Evolutionary conservation across 2,113 vertebrate genomes (phyloP).

Genomic region (Lutjanus erythropterus): DNA sequence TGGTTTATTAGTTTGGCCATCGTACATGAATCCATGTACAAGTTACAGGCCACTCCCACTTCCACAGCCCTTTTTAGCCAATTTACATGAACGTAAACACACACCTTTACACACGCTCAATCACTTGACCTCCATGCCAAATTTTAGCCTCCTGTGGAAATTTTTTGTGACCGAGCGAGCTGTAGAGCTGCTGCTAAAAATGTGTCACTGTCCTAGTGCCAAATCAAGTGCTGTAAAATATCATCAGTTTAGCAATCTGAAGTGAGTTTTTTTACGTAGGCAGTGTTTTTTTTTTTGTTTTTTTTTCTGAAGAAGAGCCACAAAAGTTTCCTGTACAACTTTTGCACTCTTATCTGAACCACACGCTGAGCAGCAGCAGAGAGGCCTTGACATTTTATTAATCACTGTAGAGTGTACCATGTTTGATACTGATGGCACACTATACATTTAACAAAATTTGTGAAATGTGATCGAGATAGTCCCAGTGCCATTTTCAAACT

Average conservation of each 20-base stretch:
- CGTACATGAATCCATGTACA: too few species aligned
- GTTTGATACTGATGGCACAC: neutral
- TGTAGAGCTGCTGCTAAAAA: too few species aligned
- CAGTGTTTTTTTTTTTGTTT: neutral
- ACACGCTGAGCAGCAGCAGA: neutral
- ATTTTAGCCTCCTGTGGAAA: too few species aligned
- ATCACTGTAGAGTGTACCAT: too few species aligned
- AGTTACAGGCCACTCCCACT: too few species aligned
- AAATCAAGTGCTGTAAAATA: neutral
- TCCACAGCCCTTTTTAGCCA: too few species aligned
- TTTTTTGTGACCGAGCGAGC: too few species aligned
- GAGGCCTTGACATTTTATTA: neutral
- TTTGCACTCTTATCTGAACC: constrained; percentile 57
- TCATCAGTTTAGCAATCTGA: neutral
- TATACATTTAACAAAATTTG: neutral
- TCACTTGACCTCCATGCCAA: too few species aligned
- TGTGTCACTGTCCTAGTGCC: too few species aligned
- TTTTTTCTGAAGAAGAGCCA: constrained; percentile 37
- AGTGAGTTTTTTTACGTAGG: constrained; percentile 1
- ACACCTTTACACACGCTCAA: too few species aligned
- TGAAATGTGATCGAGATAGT: neutral
- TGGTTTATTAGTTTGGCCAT: too few species aligned
- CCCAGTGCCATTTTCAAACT: neutral
- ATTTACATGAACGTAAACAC: too few species aligned
- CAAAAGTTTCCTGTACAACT: constrained; percentile 70